These are phyloP conservation scores for Macaca fascicularis DNA, from an alignment of 2,113 vertebrate genomes.

Conservation along the genomic window DNA sequence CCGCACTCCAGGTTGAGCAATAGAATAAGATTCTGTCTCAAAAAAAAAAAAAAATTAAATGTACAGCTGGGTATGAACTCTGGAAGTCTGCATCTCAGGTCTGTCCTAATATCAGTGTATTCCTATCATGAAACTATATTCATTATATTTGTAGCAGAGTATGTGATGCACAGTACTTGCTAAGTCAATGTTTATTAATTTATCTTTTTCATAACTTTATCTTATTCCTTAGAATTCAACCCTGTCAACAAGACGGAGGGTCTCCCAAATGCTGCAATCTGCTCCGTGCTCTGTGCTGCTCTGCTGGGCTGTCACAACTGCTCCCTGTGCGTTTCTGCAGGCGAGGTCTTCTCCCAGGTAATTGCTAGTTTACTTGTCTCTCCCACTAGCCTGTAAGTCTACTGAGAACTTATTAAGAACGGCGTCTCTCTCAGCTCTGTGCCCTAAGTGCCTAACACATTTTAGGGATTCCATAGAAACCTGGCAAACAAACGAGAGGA, in stretches of 20 bases:
- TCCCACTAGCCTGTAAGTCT: neutral
- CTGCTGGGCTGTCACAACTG: neutral
- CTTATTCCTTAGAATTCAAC: neutral
- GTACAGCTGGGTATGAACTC: neutral
- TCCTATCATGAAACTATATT: neutral
- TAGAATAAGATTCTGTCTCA: no score
- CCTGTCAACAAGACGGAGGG: neutral
- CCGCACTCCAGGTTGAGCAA: no score
- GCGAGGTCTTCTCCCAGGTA: neutral
- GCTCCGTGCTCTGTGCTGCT: neutral
- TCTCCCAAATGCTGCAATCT: accelerated
- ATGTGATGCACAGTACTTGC: neutral
- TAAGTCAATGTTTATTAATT: neutral
- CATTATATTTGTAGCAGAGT: neutral
- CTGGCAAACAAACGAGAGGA: neutral
- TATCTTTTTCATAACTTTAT: neutral
- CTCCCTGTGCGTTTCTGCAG: accelerated
- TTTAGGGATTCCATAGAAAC: neutral
- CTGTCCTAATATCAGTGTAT: neutral
- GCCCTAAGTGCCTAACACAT: neutral
- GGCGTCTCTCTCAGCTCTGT: neutral
- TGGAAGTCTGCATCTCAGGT: neutral
- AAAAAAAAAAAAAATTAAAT: no score
- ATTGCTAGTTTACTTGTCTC: neutral
- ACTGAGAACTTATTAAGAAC: accelerated